Evolutionary conservation across 1,140 invertebrate genomes (phyloP), one percentile per base, ranked within the genome.

Genomic region (Anoplolepis gracilipes): DNA sequence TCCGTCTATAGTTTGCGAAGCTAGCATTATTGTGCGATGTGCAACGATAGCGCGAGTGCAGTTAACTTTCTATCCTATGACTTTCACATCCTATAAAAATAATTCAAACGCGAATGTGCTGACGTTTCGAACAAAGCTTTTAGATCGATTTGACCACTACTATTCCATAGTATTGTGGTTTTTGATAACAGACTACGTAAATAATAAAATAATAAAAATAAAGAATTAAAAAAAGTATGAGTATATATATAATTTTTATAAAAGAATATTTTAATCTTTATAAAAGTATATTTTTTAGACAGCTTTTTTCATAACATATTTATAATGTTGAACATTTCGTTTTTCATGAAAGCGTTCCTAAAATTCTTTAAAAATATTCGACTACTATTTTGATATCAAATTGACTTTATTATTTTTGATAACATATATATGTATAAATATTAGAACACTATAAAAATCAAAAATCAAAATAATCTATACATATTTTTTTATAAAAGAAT

Each of bases 81-180:
- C 59, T 70, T 25, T 70, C 13, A 16, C 55, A 25, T 79, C 36
- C 16, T 57, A 70, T 79, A 55, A 69, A 69, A 70, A 79, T 70
- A 79, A 70, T 49, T 33, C 16, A 42, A 69, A 79, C n/a, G 28
- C 0, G 55, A 16, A 39, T 13, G 46, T 49, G 55, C 2, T 28
- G 16, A n/a, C 13, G 22, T 67, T n/a, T 16, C 30, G 30, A n/a
- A 78, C 13, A 36, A 6, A 28, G 3, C 19, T 79, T 79, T 79
- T 46, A 69, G 0, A 53, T n/a, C 1, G 10, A 62, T 39, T 25
- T 13, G 5, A 19, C 46, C 16, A 49, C 46, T 33, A 46, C 4
- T 39, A 2, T n/a, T n/a, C n/a, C n/a, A n/a, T 5, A 28, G 39
- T 61, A 76, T 30, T 28, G 25, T n/a, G 25, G 2, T 30, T 33